Evolutionary conservation across 2,113 vertebrate species (phyloP).

Genomic region (Brachypodius melanocephalos): DNA sequence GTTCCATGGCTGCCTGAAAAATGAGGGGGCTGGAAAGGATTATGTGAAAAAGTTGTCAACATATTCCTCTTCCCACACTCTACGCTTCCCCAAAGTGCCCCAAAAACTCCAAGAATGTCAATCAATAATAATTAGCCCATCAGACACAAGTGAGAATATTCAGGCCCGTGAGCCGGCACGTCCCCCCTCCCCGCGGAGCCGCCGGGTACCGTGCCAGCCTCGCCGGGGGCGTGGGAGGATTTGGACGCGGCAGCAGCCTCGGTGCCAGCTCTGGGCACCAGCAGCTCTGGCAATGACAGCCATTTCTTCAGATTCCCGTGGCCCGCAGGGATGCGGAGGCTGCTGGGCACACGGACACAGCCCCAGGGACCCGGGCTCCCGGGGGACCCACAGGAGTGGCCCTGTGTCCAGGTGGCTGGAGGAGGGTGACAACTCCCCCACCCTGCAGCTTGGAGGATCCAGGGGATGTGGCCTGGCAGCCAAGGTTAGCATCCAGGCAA

Average conservation of each 20-base stretch:
- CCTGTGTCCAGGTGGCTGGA: accelerated
- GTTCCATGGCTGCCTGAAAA: slow-evolving; percentile 47
- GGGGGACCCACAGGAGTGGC: accelerated
- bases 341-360: accelerated
- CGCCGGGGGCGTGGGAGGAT: background rate
- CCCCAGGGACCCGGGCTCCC: accelerated
- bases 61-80: slow-evolving; percentile 64
- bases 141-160: background rate
- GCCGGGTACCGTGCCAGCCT: background rate
- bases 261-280: background rate
- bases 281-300: background rate
- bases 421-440: accelerated
- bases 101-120: slow-evolving; percentile 30
- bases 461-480: background rate
- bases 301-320: accelerated
- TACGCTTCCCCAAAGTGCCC: slow-evolving; percentile 2
- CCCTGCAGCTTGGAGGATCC: background rate
- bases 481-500: background rate
- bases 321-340: accelerated
- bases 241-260: background rate
- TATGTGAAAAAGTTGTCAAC: slow-evolving; percentile 65
- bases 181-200: background rate
- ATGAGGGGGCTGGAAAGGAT: slow-evolving; percentile 56
- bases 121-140: slow-evolving; percentile 47
- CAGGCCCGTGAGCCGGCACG: background rate